phyloP scores from a whole-genome alignment of 2,888 invertebrate species.

The Platerodrilus igneus region DNA sequence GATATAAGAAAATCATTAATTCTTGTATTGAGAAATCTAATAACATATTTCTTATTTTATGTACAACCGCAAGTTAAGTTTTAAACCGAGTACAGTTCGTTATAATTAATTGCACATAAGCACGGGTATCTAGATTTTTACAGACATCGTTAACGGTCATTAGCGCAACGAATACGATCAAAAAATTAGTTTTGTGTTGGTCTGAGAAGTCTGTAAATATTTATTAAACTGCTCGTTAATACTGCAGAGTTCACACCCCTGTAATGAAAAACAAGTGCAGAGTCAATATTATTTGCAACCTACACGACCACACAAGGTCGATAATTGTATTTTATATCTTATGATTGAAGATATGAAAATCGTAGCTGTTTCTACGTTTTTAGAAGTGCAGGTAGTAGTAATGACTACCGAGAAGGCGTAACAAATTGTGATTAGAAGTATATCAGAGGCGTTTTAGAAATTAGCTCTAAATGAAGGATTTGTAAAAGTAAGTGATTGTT shows the following conservation, averaged over 20 bases:
- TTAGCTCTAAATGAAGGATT: no score
- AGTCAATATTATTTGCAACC: conserved; percentile 24
- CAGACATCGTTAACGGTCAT: conserved; percentile 10
- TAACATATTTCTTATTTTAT: conserved; percentile 26
- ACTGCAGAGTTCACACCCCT: conserved; percentile 31
- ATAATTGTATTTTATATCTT: conserved; percentile 40
- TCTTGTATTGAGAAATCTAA: conserved; percentile 25
- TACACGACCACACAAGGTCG: conserved; percentile 32
- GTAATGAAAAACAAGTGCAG: conserved; percentile 36
- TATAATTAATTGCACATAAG: conserved; percentile 24
- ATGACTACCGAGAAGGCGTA: no score
- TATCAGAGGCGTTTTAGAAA: no score
- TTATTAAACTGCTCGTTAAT: conserved; percentile 10
- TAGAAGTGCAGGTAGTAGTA: no score
- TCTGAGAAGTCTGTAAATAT: no score
- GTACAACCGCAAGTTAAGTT: conserved; percentile 21
- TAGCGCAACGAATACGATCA: no score
- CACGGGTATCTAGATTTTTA: no score
- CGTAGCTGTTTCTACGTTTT: no score
- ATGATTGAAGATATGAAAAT: no score
- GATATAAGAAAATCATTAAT: conserved; percentile 31
- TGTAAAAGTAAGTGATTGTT: no score
- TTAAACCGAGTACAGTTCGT: conserved; percentile 3
- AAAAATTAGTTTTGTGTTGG: no score
- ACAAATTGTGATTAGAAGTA: no score